Percentiles rank a stretch among this genome's conserved stretches.
Conservation (phyloP, 2,888 invertebrate genomes). For the Xylophagus ater region DNA sequence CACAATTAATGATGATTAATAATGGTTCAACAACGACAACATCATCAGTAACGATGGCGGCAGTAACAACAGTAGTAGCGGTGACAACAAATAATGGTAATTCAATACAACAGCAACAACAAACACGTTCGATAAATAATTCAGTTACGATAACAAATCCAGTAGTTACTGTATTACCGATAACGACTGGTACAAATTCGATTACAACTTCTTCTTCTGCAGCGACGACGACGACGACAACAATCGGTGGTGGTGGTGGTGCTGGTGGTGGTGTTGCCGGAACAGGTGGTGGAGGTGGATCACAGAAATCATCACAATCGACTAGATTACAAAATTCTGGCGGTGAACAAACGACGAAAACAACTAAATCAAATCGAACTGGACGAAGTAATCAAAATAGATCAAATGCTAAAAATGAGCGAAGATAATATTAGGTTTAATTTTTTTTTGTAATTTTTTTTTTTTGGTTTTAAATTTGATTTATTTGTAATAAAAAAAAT, state of each 20-base stretch:
- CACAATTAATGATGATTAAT: slow-evolving; percentile 14
- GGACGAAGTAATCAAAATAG: slow-evolving; percentile 21
- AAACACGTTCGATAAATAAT: too few species aligned
- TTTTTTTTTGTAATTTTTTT: too few species aligned
- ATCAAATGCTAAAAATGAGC: slow-evolving; percentile 20
- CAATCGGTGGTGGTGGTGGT: too few species aligned
- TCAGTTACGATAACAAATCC: too few species aligned
- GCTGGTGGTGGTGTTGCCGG: too few species aligned
- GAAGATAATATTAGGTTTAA: slow-evolving; percentile 19
- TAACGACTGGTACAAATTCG: background rate
- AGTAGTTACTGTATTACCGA: background rate
- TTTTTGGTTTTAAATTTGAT: too few species aligned
- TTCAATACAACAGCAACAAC: slow-evolving; percentile 1
- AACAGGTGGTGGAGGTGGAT: background rate
- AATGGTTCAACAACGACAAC: slow-evolving; percentile 17
- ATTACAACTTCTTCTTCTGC: slow-evolving; percentile 10
- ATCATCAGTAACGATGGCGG: too few species aligned
- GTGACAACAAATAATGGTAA: slow-evolving; percentile 19
- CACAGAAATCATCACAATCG: background rate
- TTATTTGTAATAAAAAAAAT: too few species aligned
- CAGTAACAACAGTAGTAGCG: too few species aligned
- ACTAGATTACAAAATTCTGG: slow-evolving; percentile 8
- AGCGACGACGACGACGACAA: slow-evolving; percentile 8
- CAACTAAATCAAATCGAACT: slow-evolving; percentile 16
- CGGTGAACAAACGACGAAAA: slow-evolving; percentile 6